A percentile compares a stretch with the other conserved stretches of the same genome.
These are phyloP conservation scores for Urophycis tenuis DNA, from an alignment of 2,797 vertebrate genomes.

Conservation along the genomic window DNA sequence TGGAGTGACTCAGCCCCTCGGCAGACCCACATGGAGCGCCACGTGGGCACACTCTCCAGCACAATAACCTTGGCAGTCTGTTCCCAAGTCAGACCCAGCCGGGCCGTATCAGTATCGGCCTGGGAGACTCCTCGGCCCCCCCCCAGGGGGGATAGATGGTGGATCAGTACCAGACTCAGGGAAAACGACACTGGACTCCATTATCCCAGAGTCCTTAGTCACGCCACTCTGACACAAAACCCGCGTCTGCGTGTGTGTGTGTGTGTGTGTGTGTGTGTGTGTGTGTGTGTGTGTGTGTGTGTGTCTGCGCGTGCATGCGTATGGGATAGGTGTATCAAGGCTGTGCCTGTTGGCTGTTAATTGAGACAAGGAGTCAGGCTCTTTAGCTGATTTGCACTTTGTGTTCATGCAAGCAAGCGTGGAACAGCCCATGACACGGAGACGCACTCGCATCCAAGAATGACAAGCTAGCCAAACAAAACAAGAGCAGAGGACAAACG, in stretches of 20 bases:
- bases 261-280: neutral
- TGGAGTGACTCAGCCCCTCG: neutral
- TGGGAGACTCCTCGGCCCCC: constrained; percentile 1
- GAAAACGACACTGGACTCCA: neutral
- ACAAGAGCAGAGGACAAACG: too few relatives aligned
- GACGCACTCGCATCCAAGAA: neutral
- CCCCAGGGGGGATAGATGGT: neutral
- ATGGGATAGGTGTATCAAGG: neutral
- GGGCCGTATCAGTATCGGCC: neutral
- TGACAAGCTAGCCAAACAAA: neutral
- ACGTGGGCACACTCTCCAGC: neutral
- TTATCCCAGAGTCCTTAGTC: constrained; percentile 16
- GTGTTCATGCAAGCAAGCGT: neutral
- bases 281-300: neutral
- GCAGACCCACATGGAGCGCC: neutral
- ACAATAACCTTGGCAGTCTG: neutral
- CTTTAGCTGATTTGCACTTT: neutral
- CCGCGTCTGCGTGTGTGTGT: neutral
- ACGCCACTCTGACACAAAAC: constrained; percentile 1
- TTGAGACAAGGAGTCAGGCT: neutral
- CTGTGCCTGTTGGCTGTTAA: neutral
- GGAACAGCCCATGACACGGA: too few relatives aligned
- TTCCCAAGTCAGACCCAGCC: neutral
- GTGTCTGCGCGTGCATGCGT: neutral
- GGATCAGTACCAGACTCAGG: neutral